These are phyloP conservation scores for Brenthis daphne DNA, from an alignment of 2,888 invertebrate species.

Conservation along the genomic window DNA sequence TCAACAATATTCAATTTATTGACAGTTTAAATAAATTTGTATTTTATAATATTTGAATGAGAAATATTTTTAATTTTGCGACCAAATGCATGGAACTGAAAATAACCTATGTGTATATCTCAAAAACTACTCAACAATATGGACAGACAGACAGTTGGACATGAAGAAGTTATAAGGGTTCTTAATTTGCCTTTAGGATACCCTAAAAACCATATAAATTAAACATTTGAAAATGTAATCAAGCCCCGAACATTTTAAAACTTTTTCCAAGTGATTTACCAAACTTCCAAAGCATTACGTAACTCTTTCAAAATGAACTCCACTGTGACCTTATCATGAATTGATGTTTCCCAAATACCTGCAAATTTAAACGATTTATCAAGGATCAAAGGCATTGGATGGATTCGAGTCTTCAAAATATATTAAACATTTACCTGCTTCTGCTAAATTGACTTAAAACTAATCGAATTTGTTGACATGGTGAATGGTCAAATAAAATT, in stretches of 20 bases:
- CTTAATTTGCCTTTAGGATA: no score
- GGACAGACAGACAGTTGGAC: no score
- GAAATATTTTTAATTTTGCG: no score
- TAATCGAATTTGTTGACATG: constrained; percentile 37
- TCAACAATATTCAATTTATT: no score
- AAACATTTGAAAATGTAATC: not conserved
- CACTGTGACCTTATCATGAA: constrained; percentile 9
- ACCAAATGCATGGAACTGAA: no score
- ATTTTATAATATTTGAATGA: no score
- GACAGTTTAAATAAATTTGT: no score
- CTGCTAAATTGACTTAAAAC: constrained; percentile 33
- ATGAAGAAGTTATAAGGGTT: no score
- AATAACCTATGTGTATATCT: no score
- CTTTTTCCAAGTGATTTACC: not conserved
- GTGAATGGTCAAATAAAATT: constrained; percentile 8
- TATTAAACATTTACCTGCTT: constrained; percentile 29
- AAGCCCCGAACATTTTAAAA: not conserved
- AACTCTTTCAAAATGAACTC: constrained; percentile 14
- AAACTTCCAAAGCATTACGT: not conserved
- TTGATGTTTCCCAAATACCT: constrained; percentile 20
- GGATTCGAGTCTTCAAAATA: constrained; percentile 19
- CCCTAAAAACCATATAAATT: no score
- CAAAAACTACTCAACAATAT: no score
- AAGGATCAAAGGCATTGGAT: constrained; percentile 30
- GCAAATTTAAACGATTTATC: constrained; percentile 26